These are phyloP conservation scores for Nemoura dubitans DNA, from an alignment of 2,888 invertebrate species.

Conservation along the genomic window DNA sequence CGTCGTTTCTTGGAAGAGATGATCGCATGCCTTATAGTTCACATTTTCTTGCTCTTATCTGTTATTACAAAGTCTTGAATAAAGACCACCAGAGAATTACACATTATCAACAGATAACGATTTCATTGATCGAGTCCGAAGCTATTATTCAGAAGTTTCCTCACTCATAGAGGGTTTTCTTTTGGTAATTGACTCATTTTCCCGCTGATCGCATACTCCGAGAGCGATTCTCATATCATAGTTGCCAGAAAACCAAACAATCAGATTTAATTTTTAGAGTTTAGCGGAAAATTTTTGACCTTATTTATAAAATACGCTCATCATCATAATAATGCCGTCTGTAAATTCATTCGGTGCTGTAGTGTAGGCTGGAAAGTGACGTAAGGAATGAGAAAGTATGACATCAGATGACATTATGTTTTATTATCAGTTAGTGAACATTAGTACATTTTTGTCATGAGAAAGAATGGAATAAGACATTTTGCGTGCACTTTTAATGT, in stretches of 20 bases:
- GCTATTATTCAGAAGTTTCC: neutral
- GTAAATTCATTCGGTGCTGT: conserved; percentile 4
- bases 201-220: neutral
- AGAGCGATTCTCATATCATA: neutral
- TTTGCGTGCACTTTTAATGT: neutral
- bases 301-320: conserved; percentile 19
- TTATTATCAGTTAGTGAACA: neutral
- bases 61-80: neutral
- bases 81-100: neutral
- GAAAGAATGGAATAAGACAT: conserved; percentile 42
- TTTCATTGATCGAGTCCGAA: neutral
- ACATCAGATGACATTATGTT: conserved; percentile 2
- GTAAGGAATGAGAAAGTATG: conserved; percentile 3
- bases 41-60: neutral
- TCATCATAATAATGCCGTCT: conserved; percentile 17
- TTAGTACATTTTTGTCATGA: neutral
- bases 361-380: conserved; percentile 25
- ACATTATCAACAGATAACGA: neutral
- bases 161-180: neutral
- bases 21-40: neutral
- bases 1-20: neutral
- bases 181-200: neutral
- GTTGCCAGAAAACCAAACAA: neutral
- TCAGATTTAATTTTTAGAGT: conserved; percentile 16
- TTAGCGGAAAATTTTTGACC: conserved; percentile 28